phyloP scores from a whole-genome alignment of 2,113 vertebrate species.

The Fulica atra region DNA sequence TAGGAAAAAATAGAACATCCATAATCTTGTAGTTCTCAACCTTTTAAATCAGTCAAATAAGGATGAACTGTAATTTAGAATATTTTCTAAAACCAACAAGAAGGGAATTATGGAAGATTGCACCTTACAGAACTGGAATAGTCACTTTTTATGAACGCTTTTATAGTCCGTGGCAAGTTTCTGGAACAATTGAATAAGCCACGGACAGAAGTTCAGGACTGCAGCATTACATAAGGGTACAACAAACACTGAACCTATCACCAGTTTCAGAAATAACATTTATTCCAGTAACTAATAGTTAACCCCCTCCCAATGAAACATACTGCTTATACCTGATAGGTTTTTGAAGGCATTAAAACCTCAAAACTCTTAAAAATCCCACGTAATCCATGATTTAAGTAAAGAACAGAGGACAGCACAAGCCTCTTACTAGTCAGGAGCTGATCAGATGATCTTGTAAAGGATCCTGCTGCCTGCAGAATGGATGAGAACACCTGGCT shows the following conservation, averaged over 20 bases:
- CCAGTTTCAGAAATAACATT: neutral
- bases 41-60: constrained; percentile 30
- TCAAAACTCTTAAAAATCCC: rapidly evolving
- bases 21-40: constrained; percentile 12
- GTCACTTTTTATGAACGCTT: neutral
- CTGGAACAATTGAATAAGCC: neutral
- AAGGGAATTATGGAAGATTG: neutral
- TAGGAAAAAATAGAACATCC: neutral
- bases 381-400: rapidly evolving
- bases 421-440: neutral
- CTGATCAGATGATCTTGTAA: neutral
- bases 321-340: neutral
- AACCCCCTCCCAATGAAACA: neutral
- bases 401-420: neutral
- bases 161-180: neutral
- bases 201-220: neutral
- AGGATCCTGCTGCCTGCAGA: neutral
- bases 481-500: neutral
- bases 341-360: neutral
- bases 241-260: neutral
- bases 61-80: neutral
- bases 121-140: neutral
- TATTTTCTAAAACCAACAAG: neutral
- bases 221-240: neutral
- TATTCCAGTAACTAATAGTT: neutral